phyloP scores from a whole-genome alignment of 1,140 invertebrate genomes.

The Littorina saxatilis region DNA sequence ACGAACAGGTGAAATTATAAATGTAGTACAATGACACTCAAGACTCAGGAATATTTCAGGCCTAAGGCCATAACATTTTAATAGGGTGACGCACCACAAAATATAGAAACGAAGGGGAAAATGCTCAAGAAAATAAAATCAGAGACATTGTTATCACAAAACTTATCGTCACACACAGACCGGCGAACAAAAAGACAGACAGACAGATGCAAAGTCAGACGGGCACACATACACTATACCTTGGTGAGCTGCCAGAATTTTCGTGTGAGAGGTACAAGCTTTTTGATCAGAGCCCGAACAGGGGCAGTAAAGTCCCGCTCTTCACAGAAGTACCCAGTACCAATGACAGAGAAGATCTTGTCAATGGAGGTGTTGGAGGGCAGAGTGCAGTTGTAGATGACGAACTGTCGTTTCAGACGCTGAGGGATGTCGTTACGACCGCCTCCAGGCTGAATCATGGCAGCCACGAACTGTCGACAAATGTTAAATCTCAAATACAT shows the following conservation, averaged over 20 bases:
- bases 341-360: slow-evolving; percentile 85
- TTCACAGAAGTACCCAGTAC: slow-evolving; percentile 73
- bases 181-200: too few species aligned
- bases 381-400: slow-evolving; percentile 95
- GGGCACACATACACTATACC: slow-evolving; percentile 59
- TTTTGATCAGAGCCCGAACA: slow-evolving; percentile 86
- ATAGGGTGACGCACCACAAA: too few species aligned
- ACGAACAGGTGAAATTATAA: too few species aligned
- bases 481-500: neutral
- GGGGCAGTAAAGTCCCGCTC: slow-evolving; percentile 82
- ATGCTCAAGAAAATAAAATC: too few species aligned
- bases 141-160: too few species aligned
- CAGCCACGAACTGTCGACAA: slow-evolving; percentile 81
- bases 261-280: slow-evolving; percentile 90
- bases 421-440: slow-evolving; percentile 96
- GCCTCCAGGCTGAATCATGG: slow-evolving; percentile 96
- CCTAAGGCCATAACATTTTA: too few species aligned
- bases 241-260: slow-evolving; percentile 92
- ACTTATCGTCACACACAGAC: too few species aligned
- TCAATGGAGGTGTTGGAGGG: slow-evolving; percentile 91
- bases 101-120: too few species aligned
- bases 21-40: too few species aligned
- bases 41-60: too few species aligned
- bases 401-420: slow-evolving; percentile 95
- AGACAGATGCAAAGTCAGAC: too few species aligned